These are phyloP conservation scores for Sialis lutaria DNA, from an alignment of 2,888 invertebrate genomes.

Conservation along the genomic window DNA sequence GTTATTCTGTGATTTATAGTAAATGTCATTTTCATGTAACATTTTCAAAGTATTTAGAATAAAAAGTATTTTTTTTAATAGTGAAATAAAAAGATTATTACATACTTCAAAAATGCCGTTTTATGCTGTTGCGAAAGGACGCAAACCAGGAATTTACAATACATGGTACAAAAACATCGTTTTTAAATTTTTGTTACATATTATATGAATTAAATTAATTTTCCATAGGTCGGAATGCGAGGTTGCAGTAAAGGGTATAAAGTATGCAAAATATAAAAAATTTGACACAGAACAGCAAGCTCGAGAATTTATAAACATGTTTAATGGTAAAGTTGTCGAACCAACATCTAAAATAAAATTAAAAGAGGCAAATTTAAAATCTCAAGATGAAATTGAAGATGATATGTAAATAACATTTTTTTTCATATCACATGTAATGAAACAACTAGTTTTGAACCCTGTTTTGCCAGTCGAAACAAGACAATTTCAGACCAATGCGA, in stretches of 20 bases:
- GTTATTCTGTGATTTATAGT: no score
- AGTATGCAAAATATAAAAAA: constrained; percentile 4
- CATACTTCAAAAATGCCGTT: constrained; percentile 1
- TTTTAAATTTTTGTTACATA: not conserved
- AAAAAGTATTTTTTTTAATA: not conserved
- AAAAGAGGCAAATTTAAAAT: not conserved
- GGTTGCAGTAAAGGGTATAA: not conserved
- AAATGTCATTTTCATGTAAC: no score
- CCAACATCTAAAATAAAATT: not conserved
- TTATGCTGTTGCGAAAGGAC: constrained; percentile 5
- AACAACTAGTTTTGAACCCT: no score
- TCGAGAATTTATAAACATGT: constrained; percentile 2
- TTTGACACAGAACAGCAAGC: not conserved
- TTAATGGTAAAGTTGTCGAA: not conserved
- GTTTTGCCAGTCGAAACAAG: no score
- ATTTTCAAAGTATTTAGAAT: no score
- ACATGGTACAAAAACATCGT: not conserved
- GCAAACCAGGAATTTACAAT: constrained; percentile 1
- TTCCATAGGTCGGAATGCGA: constrained; percentile 3
- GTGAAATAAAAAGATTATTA: not conserved
- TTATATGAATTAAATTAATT: not conserved
- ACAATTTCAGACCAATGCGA: no score
- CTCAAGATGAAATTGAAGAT: no score
- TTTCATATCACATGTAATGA: no score
- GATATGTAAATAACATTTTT: no score